Conservation (phyloP, 2,113 vertebrate genomes). For the Barnardius zonarius region DNA sequence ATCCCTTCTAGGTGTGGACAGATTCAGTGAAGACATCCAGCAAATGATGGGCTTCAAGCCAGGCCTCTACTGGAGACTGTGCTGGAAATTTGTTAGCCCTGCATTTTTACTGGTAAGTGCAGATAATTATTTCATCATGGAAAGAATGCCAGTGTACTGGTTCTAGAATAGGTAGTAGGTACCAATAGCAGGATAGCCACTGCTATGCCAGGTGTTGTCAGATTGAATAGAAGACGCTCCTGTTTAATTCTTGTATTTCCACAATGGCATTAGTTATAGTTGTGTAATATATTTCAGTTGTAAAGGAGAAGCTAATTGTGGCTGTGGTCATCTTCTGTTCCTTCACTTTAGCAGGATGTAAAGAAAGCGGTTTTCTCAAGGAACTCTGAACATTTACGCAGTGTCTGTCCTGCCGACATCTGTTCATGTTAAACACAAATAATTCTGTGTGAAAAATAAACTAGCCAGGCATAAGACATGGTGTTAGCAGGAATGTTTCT, state of each 20-base stretch:
- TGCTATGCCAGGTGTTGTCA: background rate
- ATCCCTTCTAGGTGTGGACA: slow-evolving; percentile 86
- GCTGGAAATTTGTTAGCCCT: slow-evolving; percentile 98
- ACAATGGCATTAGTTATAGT: background rate
- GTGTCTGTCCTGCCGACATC: background rate
- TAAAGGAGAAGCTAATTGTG: background rate
- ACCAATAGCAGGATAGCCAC: background rate
- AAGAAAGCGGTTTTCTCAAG: background rate
- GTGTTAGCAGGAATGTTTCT: background rate
- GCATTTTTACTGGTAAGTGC: slow-evolving; percentile 89
- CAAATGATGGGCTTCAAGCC: slow-evolving; percentile 98
- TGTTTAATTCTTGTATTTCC: background rate
- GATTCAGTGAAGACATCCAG: slow-evolving; percentile 96
- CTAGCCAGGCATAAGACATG: background rate
- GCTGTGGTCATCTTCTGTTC: background rate
- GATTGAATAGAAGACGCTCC: background rate
- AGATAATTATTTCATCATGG: background rate
- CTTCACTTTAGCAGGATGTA: background rate
- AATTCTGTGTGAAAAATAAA: background rate
- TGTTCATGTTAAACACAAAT: background rate
- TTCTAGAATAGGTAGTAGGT: background rate
- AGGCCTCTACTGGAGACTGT: slow-evolving; percentile 97
- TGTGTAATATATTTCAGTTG: background rate
- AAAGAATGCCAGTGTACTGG: background rate
- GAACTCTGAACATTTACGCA: background rate